phyloP scores from a whole-genome alignment of 2,797 vertebrate genomes.

The Momotus momota region DNA sequence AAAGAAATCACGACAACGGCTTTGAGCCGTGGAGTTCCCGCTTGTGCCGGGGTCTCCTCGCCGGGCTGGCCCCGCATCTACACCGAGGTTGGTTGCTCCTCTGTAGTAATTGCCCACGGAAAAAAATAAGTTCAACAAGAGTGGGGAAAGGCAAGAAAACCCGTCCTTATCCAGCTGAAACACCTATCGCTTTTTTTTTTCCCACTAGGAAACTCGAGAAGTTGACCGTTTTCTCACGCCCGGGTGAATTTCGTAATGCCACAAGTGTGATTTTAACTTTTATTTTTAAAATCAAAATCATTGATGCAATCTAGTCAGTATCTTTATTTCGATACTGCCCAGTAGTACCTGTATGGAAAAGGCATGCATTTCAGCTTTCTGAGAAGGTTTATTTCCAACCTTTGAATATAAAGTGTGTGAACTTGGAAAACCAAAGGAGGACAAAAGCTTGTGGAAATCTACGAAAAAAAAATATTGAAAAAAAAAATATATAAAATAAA shows the following conservation, averaged over 20 bases:
- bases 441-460: not conserved
- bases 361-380: not conserved
- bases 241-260: not conserved
- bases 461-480: too few species aligned
- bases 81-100: too few species aligned
- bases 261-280: not conserved
- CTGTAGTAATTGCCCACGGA: not conserved
- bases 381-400: conserved; percentile 37
- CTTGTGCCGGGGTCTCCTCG: rapidly evolving
- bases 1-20: not conserved
- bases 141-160: not conserved
- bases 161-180: rapidly evolving
- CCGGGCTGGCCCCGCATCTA: not conserved
- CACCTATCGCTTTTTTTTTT: too few species aligned
- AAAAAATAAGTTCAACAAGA: not conserved
- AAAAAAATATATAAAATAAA: not conserved
- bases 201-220: not conserved
- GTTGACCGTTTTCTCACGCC: not conserved
- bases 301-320: not conserved
- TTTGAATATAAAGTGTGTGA: not conserved
- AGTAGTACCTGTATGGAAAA: not conserved
- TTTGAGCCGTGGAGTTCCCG: not conserved
- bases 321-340: not conserved
- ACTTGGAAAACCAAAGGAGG: not conserved
- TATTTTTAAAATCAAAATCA: not conserved